phyloP scores from a whole-genome alignment of 2,797 vertebrate genomes.

The Phataginus tetradactyla region DNA sequence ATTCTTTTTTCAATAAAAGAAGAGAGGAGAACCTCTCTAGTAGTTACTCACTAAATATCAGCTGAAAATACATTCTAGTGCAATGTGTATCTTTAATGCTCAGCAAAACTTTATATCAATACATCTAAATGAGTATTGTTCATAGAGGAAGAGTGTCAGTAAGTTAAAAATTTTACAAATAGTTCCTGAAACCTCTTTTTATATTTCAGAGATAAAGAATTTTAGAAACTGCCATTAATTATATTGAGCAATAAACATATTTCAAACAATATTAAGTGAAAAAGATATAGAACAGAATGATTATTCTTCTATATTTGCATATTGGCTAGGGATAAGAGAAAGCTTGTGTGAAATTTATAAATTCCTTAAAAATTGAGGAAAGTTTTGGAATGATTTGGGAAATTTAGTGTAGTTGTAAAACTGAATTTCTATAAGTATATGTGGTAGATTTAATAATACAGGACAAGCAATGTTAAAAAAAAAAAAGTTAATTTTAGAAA shows the following conservation, averaged over 20 bases:
- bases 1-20: background rate
- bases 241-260: background rate
- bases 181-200: background rate
- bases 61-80: background rate
- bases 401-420: background rate
- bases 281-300: background rate
- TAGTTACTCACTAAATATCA: background rate
- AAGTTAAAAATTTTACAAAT: background rate
- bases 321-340: background rate
- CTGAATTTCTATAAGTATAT: background rate
- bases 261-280: conserved; percentile 47
- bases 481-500: background rate
- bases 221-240: background rate
- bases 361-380: conserved; percentile 1
- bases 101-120: background rate
- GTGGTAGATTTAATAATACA: background rate
- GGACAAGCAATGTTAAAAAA: background rate
- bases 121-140: background rate
- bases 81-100: background rate
- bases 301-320: conserved; percentile 16
- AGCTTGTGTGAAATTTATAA: background rate
- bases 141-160: background rate
- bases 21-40: background rate
- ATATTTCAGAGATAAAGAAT: conserved; percentile 13
- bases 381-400: background rate